Evolutionary conservation across 2,113 vertebrate genomes (phyloP).

Genomic region (Hydrolagus affinis): DNA sequence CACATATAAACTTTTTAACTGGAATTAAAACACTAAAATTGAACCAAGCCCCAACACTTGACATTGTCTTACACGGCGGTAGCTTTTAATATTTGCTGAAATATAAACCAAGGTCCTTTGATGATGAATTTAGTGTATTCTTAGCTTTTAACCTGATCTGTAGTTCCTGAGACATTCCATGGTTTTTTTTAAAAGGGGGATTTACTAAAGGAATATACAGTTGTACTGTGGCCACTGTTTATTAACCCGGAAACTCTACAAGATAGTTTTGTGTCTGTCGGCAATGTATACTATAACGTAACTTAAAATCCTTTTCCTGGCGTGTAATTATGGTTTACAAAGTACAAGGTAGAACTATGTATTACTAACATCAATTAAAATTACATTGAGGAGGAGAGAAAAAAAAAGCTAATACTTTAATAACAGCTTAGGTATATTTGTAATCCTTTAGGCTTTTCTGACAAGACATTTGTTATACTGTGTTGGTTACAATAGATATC

Average conservation of each 20-base stretch:
- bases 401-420: background rate
- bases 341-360: background rate
- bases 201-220: conserved; percentile 2
- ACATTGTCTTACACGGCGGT: background rate
- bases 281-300: background rate
- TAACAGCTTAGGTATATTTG: background rate
- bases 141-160: conserved; percentile 17
- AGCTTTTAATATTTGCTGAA: conserved; percentile 5
- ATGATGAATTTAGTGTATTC: background rate
- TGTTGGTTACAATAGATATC: background rate
- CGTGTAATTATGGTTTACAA: background rate
- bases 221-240: background rate
- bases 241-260: background rate
- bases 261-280: background rate
- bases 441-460: background rate
- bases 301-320: background rate
- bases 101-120: conserved; percentile 1
- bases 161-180: background rate
- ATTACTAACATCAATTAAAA: conserved; percentile 16
- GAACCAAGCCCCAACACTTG: no score
- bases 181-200: background rate
- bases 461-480: background rate
- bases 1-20: no score
- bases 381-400: background rate
- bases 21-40: background rate